Evolutionary conservation across 2,797 vertebrate genomes (phyloP), one percentile per base, ranked within the genome.

Genomic region (Coilia nasus): DNA sequence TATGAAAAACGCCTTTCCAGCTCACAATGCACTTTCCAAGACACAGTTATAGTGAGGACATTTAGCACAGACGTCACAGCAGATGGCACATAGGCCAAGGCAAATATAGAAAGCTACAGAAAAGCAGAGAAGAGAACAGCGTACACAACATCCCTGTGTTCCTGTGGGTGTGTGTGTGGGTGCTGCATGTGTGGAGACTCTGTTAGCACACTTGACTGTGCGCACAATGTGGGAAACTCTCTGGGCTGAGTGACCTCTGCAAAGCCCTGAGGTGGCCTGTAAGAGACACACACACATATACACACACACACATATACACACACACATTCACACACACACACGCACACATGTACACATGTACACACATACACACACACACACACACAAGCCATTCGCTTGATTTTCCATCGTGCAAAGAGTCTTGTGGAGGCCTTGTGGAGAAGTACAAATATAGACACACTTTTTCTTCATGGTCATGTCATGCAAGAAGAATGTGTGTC

Each of bases 321-420:
- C 81, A 81, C 81, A 31, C n/a, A 46, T 44, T 25, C 46, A 81
- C 80, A 81, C 80, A 82, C 81, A 82, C 81, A 56, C 81, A 23
- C 21, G 6, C 88, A 7, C 21, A 47, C 3, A n/a, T 87, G 83
- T 67, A 59, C 67, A 60, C 15, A 44, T 28, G 60, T 14, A 82
- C 64, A 60, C 67, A 64, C 15, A 75, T n/a, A 44, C 47, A 41
- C 81, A 82, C 60, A 83, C 64, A 23, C 50, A 54, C 50, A 54
- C 50, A 54, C 5, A 59, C 41, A 54, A 41, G 80, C 64, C 31
- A 57, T 62, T 31, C n/a, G 11, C 44, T 67, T 54, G 80, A 64
- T 81, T 57, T 85, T 62, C 59, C 81, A 64, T 11, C 44, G 15
- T 47, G 46, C 81, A 35, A 59, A 31, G 64, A 67, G 64, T 23